Conservation (phyloP, 2,113 vertebrate genomes). For the Uria lomvia region DNA sequence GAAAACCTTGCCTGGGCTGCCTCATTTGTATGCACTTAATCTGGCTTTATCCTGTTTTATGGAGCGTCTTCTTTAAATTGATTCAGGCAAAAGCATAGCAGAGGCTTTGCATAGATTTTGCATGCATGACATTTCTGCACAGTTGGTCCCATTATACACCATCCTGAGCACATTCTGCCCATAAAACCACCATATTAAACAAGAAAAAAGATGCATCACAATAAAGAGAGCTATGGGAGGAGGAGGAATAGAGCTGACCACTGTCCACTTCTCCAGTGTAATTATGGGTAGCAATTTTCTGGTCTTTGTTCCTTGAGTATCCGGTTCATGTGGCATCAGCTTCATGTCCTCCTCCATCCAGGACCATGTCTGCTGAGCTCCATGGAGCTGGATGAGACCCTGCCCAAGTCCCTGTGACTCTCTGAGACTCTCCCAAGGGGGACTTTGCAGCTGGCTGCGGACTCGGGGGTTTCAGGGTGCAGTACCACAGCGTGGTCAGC, state of each 20-base stretch:
- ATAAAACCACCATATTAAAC: slow-evolving; percentile 38
- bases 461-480: fast-evolving
- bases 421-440: not conserved
- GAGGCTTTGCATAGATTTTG: slow-evolving; percentile 70
- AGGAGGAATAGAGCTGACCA: not conserved
- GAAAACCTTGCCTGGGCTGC: slow-evolving; percentile 49
- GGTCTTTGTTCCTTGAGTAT: not conserved
- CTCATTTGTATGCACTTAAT: slow-evolving; percentile 73
- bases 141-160: slow-evolving; percentile 69
- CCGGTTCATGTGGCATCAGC: not conserved
- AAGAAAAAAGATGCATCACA: not conserved
- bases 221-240: not conserved
- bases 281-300: not conserved
- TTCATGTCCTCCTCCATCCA: not conserved
- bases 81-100: slow-evolving; percentile 64
- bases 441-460: fast-evolving
- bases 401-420: not conserved
- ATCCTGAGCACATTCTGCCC: slow-evolving; percentile 53
- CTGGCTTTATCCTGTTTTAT: slow-evolving; percentile 73
- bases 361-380: not conserved
- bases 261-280: not conserved
- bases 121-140: slow-evolving; percentile 73
- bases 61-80: slow-evolving; percentile 66
- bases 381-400: not conserved
- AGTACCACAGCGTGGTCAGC: not conserved